Percentiles rank a stretch among this genome's conserved stretches.
These are phyloP conservation scores for Eciton burchellii DNA, from an alignment of 1,140 invertebrate species.

Conservation along the genomic window DNA sequence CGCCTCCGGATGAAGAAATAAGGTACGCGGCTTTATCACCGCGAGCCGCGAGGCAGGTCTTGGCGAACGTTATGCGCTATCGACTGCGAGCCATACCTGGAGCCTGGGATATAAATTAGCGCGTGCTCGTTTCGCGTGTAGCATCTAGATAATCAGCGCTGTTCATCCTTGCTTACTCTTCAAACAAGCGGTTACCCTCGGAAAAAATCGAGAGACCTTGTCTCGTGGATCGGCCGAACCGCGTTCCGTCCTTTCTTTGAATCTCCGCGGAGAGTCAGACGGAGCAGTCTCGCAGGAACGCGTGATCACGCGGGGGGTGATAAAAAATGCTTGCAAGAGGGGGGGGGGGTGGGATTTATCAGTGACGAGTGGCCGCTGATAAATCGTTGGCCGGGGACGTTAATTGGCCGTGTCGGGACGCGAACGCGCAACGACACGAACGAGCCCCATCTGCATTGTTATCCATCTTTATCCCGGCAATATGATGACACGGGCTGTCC, in stretches of 20 bases:
- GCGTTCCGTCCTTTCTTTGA: no score
- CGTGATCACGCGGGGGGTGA: no score
- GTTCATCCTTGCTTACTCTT: background rate
- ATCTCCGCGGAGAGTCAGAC: no score
- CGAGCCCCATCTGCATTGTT: background rate
- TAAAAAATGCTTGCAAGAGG: no score
- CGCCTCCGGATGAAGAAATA: background rate
- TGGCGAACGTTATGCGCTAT: background rate
- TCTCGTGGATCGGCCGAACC: no score
- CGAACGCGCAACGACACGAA: slow-evolving; percentile 4
- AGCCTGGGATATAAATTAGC: slow-evolving; percentile 56
- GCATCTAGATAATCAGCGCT: slow-evolving; percentile 61
- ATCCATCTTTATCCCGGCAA: slow-evolving; percentile 27
- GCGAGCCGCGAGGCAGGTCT: background rate
- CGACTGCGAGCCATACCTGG: slow-evolving; percentile 7
- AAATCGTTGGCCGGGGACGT: slow-evolving; percentile 15
- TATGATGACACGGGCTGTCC: background rate
- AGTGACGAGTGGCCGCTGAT: background rate
- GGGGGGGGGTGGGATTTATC: no score
- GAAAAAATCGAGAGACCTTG: slow-evolving; percentile 27
- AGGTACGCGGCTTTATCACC: slow-evolving; percentile 26
- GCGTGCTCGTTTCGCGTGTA: slow-evolving; percentile 33
- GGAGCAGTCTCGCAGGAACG: no score
- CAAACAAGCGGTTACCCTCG: slow-evolving; percentile 2
- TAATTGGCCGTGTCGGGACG: slow-evolving; percentile 14